Percentiles rank a stretch among this genome's conserved stretches.
These are phyloP conservation scores for Drosophila borealis DNA, from an alignment of 2,888 invertebrate genomes.

Conservation along the genomic window DNA sequence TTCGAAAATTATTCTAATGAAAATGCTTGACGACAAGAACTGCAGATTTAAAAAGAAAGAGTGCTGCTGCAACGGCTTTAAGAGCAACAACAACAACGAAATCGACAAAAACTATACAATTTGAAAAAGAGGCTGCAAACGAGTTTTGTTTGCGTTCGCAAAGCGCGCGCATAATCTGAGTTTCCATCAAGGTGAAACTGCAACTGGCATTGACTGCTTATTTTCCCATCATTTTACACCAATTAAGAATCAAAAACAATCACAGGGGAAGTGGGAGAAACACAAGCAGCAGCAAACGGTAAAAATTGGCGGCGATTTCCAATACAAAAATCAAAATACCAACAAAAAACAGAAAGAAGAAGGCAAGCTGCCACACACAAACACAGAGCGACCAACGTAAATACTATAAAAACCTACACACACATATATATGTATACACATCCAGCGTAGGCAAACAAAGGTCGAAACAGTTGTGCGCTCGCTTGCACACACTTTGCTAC, in stretches of 20 bases:
- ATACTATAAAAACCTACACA: slow-evolving; percentile 44
- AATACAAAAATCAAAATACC: slow-evolving; percentile 56
- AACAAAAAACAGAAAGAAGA: slow-evolving; percentile 50
- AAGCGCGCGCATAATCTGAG: slow-evolving; percentile 67
- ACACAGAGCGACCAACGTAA: slow-evolving; percentile 33
- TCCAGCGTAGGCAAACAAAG: slow-evolving; percentile 57
- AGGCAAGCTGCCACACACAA: slow-evolving; percentile 46
- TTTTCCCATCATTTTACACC: slow-evolving; percentile 24
- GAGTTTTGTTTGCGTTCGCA: slow-evolving; percentile 59
- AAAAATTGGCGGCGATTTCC: slow-evolving; percentile 58
- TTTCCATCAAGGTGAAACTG: slow-evolving; percentile 73
- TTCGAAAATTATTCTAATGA: slow-evolving; percentile 50
- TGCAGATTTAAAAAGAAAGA: slow-evolving; percentile 40
- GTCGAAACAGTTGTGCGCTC: slow-evolving; percentile 32
- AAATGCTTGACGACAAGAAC: slow-evolving; percentile 50
- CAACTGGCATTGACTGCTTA: slow-evolving; percentile 65
- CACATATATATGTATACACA: slow-evolving; percentile 22
- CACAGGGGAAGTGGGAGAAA: slow-evolving; percentile 8
- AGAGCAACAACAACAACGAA: slow-evolving; percentile 25
- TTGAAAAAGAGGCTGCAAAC: slow-evolving; percentile 52
- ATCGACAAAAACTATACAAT: slow-evolving; percentile 36
- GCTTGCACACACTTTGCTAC: slow-evolving; percentile 30
- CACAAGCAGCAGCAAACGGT: slow-evolving; percentile 16
- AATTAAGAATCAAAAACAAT: slow-evolving; percentile 12
- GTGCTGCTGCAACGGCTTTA: slow-evolving; percentile 32